Conservation (phyloP, 2,797 vertebrate genomes). For the Moxostoma hubbsi region DNA sequence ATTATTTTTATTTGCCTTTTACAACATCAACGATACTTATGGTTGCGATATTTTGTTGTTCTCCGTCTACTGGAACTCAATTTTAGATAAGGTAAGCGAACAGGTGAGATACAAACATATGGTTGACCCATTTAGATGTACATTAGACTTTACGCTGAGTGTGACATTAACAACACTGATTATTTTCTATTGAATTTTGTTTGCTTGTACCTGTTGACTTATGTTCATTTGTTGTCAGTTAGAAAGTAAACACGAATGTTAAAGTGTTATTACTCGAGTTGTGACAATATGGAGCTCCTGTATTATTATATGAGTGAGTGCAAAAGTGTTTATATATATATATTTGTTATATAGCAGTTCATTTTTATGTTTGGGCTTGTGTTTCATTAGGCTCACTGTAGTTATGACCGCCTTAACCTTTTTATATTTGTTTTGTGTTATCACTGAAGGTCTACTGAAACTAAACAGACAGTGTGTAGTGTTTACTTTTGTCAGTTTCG, state of each 20-base stretch:
- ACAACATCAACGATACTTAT: not conserved
- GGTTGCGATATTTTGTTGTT: not conserved
- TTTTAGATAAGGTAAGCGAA: slow-evolving; percentile 3
- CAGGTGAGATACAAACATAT: not conserved
- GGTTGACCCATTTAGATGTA: not conserved
- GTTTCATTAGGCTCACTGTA: not conserved
- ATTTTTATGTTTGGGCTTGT: not conserved
- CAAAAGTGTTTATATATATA: too few species aligned
- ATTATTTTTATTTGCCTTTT: not conserved
- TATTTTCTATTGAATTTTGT: not conserved
- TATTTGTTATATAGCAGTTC: not conserved
- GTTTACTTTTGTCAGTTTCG: not conserved
- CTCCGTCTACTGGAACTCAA: not conserved
- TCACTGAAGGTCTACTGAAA: not conserved
- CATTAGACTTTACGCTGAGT: not conserved
- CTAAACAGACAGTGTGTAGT: not conserved
- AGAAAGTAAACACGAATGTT: not conserved
- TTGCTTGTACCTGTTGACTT: not conserved
- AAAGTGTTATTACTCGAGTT: not conserved
- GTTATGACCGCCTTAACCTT: not conserved
- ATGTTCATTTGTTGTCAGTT: not conserved
- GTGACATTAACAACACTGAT: not conserved
- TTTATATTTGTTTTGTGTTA: not conserved
- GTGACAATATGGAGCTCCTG: not conserved
- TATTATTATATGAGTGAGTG: slow-evolving; percentile 1